Conservation (phyloP, 30 jellyfish, hydroid and myxozoan genomes). For the Cassiopea xamachana region DNA sequence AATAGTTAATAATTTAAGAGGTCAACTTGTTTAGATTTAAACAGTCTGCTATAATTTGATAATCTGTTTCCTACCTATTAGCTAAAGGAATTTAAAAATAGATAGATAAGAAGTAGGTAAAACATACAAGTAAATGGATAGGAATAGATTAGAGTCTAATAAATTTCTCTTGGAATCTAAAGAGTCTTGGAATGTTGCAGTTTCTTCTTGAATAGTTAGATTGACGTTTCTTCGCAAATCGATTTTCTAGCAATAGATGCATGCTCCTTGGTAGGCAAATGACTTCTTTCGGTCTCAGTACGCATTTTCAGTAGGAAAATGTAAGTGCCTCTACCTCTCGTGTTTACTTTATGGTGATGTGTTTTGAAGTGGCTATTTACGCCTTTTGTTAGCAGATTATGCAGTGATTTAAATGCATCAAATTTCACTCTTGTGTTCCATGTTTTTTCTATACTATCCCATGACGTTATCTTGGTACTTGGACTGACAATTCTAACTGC, state of each 20-base stretch:
- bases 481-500: conserved; percentile 56
- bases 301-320: not conserved
- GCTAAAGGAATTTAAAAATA: not conserved
- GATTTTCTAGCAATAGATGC: not conserved
- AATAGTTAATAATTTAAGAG: no score
- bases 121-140: not conserved
- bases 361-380: not conserved
- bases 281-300: no score
- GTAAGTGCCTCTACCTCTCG: not conserved
- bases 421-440: conserved; percentile 45
- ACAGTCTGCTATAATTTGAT: no score
- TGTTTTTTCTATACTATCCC: not conserved
- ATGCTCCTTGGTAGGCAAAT: no score
- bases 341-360: not conserved
- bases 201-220: not conserved
- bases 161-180: not conserved
- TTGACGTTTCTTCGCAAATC: not conserved
- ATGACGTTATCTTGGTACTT: conserved; percentile 34
- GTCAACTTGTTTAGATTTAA: no score
- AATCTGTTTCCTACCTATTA: no score
- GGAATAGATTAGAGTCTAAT: not conserved
- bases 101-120: not conserved
- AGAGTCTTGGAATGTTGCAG: not conserved
- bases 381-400: not conserved
- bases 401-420: conserved; percentile 63